Evolutionary conservation across 2,113 vertebrate genomes (phyloP).

Genomic region (Panthera uncia): DNA sequence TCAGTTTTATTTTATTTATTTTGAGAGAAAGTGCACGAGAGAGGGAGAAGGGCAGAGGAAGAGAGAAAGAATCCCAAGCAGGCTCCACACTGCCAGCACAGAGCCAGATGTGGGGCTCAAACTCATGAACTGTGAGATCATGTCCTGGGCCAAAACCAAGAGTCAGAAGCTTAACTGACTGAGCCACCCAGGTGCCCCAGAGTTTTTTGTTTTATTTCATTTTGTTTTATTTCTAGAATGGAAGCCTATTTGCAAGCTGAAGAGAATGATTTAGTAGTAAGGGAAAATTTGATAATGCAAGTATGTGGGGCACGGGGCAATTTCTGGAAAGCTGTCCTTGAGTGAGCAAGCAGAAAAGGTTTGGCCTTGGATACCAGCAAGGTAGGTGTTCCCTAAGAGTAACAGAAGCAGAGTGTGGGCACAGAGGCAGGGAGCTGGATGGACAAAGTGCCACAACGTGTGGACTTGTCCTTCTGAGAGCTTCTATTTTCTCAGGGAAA

Average conservation of each 20-base stretch:
- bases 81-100: too few relatives aligned
- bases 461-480: not conserved
- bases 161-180: too few relatives aligned
- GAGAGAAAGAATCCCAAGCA: too few relatives aligned
- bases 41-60: too few relatives aligned
- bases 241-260: not conserved
- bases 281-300: not conserved
- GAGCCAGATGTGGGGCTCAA: too few relatives aligned
- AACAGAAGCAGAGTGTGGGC: not conserved
- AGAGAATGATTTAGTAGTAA: not conserved
- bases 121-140: too few relatives aligned
- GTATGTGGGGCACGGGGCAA: not conserved
- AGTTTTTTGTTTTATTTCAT: not conserved
- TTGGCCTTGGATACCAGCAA: not conserved
- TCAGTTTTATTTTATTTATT: too few relatives aligned
- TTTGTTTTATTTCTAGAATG: not conserved
- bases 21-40: too few relatives aligned
- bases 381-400: not conserved
- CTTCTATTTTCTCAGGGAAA: not conserved
- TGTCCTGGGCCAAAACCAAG: too few relatives aligned
- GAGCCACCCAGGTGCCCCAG: too few relatives aligned
- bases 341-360: not conserved
- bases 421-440: not conserved
- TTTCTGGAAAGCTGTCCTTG: not conserved
- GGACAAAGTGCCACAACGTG: fast-evolving